Percentiles rank a stretch among this genome's conserved stretches.
Evolutionary conservation across 2,113 vertebrate species (phyloP).

Genomic region (Perca fluviatilis): DNA sequence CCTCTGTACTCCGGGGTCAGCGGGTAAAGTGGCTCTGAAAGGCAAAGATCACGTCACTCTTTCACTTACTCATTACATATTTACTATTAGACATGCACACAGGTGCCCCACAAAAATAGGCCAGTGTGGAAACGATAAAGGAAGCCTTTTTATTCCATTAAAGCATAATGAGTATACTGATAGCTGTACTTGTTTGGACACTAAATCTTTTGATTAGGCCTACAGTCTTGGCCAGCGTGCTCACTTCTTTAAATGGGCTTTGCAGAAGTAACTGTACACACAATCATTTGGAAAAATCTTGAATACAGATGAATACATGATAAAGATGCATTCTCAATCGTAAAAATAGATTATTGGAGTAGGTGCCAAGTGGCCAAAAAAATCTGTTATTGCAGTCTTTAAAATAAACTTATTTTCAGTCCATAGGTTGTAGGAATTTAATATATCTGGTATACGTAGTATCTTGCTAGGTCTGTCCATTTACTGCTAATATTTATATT

Average conservation of each 20-base stretch:
- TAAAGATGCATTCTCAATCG: background rate
- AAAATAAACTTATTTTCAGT: background rate
- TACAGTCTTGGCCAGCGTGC: background rate
- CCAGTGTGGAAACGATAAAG: slow-evolving; percentile 41
- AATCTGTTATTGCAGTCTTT: background rate
- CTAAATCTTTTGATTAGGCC: slow-evolving; percentile 13
- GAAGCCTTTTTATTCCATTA: slow-evolving; percentile 32
- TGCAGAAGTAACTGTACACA: background rate
- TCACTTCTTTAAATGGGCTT: background rate
- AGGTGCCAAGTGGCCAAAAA: background rate
- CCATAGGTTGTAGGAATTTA: background rate
- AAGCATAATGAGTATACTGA: slow-evolving; percentile 41
- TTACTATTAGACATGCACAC: slow-evolving; percentile 56
- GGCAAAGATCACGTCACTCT: slow-evolving; percentile 81
- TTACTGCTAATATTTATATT: background rate
- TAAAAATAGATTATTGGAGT: background rate
- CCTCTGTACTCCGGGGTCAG: slow-evolving; percentile 74
- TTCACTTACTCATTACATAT: slow-evolving; percentile 67
- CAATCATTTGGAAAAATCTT: background rate
- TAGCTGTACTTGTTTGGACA: background rate
- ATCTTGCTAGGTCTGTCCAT: background rate
- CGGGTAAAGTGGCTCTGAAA: slow-evolving; percentile 68
- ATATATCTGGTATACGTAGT: background rate
- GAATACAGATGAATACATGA: background rate
- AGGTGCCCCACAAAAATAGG: slow-evolving; percentile 55